A percentile compares a stretch with the other conserved stretches of the same genome.
phyloP scores from a whole-genome alignment of 2,113 vertebrate genomes.

The Castor canadensis region DNA sequence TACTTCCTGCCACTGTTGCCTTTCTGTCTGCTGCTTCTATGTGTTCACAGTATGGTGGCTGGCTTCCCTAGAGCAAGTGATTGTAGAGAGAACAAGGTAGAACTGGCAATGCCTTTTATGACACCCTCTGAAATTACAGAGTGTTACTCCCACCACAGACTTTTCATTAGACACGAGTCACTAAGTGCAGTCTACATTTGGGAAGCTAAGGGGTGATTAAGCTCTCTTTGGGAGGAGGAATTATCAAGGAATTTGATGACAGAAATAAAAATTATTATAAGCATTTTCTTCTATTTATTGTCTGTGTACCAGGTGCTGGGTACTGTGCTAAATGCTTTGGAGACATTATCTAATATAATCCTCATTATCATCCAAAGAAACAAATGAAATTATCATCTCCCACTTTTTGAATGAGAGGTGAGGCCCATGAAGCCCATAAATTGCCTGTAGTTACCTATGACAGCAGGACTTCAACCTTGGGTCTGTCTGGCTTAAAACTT shows the following conservation, averaged over 20 bases:
- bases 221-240: background rate
- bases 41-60: background rate
- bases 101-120: background rate
- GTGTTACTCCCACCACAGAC: background rate
- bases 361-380: background rate
- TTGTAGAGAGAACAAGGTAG: background rate
- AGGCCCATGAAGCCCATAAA: background rate
- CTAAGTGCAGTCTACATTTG: background rate
- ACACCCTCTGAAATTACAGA: background rate
- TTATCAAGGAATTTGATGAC: background rate
- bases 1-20: background rate
- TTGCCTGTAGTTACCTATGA: background rate
- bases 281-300: background rate
- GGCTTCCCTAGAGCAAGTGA: background rate
- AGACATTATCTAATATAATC: constrained; percentile 57
- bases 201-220: background rate
- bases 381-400: background rate
- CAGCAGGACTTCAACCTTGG: background rate
- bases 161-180: background rate
- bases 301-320: background rate
- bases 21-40: background rate
- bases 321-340: background rate
- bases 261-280: background rate
- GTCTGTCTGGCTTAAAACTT: background rate
- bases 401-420: background rate